These are phyloP conservation scores for Macrotus californicus DNA, from an alignment of 2,113 vertebrate genomes.

Conservation along the genomic window DNA sequence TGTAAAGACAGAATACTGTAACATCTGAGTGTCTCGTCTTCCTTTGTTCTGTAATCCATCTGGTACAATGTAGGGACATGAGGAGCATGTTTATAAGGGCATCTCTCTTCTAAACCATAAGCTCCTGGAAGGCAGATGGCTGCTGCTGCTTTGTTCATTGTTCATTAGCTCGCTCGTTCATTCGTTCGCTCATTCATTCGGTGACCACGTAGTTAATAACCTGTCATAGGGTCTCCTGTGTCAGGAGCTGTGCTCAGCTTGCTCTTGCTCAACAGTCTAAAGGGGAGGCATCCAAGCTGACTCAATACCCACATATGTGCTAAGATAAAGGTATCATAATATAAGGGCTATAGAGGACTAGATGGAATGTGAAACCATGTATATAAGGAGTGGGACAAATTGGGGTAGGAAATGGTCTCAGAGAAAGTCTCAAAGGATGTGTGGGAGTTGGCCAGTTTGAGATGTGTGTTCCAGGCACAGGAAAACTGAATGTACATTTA, in stretches of 20 bases:
- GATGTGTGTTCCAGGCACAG: neutral
- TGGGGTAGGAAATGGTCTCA: neutral
- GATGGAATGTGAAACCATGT: no score
- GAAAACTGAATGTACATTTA: neutral
- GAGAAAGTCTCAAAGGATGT: neutral
- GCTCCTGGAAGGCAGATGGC: conserved; percentile 3
- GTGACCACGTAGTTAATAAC: neutral
- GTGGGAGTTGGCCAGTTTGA: neutral
- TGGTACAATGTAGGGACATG: neutral
- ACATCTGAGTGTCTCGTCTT: conserved; percentile 51
- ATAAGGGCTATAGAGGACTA: neutral
- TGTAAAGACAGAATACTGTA: conserved; percentile 39
- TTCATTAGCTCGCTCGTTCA: neutral
- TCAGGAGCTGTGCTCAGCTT: neutral
- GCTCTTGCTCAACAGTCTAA: neutral
- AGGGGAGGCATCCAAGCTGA: neutral
- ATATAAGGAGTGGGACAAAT: neutral
- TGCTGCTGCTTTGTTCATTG: neutral
- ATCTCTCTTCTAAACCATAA: neutral
- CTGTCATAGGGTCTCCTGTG: neutral
- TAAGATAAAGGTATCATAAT: neutral
- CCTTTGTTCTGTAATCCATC: conserved; percentile 28
- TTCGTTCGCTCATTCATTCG: neutral
- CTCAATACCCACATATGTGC: rapidly evolving
- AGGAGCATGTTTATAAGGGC: conserved; percentile 5